These are phyloP conservation scores for Brachyhypopomus occidentalis DNA, from an alignment of 2,113 vertebrate genomes.

Conservation along the genomic window DNA sequence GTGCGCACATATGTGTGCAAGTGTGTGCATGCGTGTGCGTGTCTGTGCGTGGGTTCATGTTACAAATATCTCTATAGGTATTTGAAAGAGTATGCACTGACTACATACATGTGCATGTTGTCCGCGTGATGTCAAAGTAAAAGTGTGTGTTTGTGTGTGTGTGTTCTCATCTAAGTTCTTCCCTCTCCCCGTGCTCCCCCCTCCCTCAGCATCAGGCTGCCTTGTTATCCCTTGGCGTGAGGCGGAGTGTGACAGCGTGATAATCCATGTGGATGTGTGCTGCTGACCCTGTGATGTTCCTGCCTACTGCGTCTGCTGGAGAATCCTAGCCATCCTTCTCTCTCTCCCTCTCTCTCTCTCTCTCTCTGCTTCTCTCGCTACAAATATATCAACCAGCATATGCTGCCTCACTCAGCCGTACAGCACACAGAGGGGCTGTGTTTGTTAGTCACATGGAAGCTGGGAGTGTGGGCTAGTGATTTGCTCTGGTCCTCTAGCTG, in stretches of 20 bases:
- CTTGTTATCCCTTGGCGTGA: conserved; percentile 58
- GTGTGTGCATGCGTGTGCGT: neutral
- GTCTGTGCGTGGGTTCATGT: neutral
- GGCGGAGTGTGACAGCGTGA: conserved; percentile 60
- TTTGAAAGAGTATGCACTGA: neutral
- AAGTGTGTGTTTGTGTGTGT: conserved; percentile 23
- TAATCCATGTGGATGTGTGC: conserved; percentile 70
- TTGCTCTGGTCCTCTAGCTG: conserved; percentile 54
- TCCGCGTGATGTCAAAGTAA: conserved; percentile 31
- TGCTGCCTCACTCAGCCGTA: conserved; percentile 52
- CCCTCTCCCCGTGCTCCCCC: conserved; percentile 25
- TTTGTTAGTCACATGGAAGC: conserved; percentile 49
- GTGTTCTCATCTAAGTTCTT: conserved; percentile 23
- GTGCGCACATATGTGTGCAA: neutral
- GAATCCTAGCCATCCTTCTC: conserved; percentile 32
- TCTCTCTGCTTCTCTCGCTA: conserved; percentile 40
- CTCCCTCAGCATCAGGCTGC: conserved; percentile 51
- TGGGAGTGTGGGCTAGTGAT: conserved; percentile 45
- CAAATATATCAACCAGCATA: conserved; percentile 51
- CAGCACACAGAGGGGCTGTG: conserved; percentile 47
- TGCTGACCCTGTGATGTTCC: conserved; percentile 63
- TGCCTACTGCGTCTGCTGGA: conserved; percentile 56
- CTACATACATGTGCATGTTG: neutral
- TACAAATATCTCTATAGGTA: neutral
- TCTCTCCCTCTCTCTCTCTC: conserved; percentile 13